phyloP scores from a whole-genome alignment of 2,888 invertebrate genomes.

The Netelia melanura region DNA sequence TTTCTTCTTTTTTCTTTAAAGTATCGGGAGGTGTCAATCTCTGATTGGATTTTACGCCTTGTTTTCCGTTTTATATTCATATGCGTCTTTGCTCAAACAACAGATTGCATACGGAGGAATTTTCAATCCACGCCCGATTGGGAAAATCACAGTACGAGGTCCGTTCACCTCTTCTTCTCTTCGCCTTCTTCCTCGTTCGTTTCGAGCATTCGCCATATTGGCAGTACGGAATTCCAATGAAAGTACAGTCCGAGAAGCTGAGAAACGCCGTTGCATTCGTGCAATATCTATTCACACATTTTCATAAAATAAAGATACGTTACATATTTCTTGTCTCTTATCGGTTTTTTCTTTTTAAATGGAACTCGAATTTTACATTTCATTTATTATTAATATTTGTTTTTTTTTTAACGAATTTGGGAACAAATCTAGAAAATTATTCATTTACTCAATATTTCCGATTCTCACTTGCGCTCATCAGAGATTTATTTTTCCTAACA shows the following conservation, averaged over 20 bases:
- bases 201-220: conserved; percentile 64
- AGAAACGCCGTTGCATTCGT: conserved; percentile 9
- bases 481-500: conserved; percentile 26
- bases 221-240: conserved; percentile 69
- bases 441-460: conserved; percentile 13
- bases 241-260: conserved; percentile 69
- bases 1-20: not conserved
- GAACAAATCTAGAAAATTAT: conserved; percentile 9
- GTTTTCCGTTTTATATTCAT: not conserved
- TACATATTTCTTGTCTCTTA: not conserved
- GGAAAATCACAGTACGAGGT: conserved; percentile 75
- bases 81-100: not conserved
- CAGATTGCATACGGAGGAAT: not conserved
- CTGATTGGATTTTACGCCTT: conserved; percentile 11
- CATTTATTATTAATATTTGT: not conserved
- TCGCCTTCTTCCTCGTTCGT: conserved; percentile 49
- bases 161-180: conserved; percentile 77
- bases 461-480: not conserved
- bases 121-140: conserved; percentile 57
- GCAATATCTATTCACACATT: not conserved
- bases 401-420: not conserved
- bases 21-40: conserved; percentile 11
- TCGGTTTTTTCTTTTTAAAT: not conserved
- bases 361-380: conserved; percentile 12
- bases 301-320: not conserved